A percentile compares a stretch with the other conserved stretches of the same genome.
These are phyloP conservation scores for Rana temporaria DNA, from an alignment of 2,113 vertebrate genomes.

Conservation along the genomic window DNA sequence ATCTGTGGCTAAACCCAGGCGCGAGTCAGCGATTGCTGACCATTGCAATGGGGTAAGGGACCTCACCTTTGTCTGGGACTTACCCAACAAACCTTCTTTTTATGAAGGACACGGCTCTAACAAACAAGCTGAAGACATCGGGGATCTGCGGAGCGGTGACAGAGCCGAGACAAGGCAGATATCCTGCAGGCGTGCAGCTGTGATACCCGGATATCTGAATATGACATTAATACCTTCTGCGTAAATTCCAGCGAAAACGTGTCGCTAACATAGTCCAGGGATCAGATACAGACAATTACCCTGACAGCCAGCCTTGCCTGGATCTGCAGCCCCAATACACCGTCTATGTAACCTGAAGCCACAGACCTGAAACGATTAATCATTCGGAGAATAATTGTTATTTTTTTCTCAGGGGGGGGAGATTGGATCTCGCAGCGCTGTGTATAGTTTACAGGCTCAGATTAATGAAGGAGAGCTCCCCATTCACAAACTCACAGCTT, in stretches of 20 bases:
- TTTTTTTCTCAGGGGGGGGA: not conserved
- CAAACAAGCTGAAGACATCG: not conserved
- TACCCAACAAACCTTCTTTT: no score
- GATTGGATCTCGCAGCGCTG: not conserved
- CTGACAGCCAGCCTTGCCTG: not conserved
- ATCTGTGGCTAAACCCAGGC: no score
- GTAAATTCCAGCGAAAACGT: slow-evolving; percentile 40
- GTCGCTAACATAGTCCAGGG: slow-evolving; percentile 42
- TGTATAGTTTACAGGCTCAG: slow-evolving; percentile 15
- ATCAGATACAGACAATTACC: not conserved
- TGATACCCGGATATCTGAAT: slow-evolving; percentile 20
- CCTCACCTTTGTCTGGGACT: no score
- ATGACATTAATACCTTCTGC: slow-evolving; percentile 41
- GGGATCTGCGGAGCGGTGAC: slow-evolving; percentile 14
- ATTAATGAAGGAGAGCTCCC: not conserved
- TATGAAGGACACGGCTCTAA: not conserved
- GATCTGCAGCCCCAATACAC: slow-evolving; percentile 19
- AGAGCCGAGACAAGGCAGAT: slow-evolving; percentile 35
- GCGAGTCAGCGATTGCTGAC: no score
- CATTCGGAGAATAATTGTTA: slow-evolving; percentile 5
- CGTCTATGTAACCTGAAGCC: slow-evolving; percentile 33
- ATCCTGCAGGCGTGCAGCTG: slow-evolving; percentile 37
- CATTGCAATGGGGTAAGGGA: no score
- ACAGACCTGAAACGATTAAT: slow-evolving; percentile 27
- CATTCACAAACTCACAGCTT: not conserved